Percentiles rank a stretch among this genome's conserved stretches.
phyloP scores from a whole-genome alignment of 2,113 vertebrate genomes.

The Cervus canadensis region DNA sequence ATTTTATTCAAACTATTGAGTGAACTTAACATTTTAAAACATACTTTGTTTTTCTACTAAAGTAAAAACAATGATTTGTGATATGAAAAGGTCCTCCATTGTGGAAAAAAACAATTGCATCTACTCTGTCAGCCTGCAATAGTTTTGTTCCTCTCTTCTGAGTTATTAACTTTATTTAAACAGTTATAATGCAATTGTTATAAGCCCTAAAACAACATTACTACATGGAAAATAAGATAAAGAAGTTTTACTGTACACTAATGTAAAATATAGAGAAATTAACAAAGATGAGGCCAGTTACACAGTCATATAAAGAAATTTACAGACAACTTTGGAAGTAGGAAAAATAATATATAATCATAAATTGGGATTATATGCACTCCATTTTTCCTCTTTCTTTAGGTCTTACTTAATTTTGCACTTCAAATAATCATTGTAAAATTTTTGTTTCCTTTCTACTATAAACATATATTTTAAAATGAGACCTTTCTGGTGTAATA shows the following conservation, averaged over 20 bases:
- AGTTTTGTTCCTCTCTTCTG: background rate
- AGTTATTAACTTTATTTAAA: constrained; percentile 11
- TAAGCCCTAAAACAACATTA: background rate
- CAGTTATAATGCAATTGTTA: background rate
- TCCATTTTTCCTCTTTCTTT: background rate
- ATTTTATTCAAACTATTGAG: constrained; percentile 29
- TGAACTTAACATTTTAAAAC: constrained; percentile 10
- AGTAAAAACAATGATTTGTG: background rate
- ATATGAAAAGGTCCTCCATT: background rate
- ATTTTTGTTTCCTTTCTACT: background rate
- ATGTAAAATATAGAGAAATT: background rate
- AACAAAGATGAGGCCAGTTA: background rate
- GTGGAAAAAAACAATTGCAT: background rate
- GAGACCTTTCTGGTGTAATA: background rate
- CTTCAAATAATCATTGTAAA: background rate
- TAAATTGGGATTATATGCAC: background rate
- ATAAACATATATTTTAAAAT: background rate
- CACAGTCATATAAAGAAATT: background rate
- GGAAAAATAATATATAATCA: background rate
- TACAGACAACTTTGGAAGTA: background rate
- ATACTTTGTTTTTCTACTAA: background rate
- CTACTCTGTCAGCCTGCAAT: background rate
- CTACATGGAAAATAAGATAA: background rate
- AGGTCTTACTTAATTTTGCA: background rate
- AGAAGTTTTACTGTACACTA: background rate